These are phyloP conservation scores for Mesembrinibis cayennensis DNA, from an alignment of 2,113 vertebrate species.

Conservation along the genomic window DNA sequence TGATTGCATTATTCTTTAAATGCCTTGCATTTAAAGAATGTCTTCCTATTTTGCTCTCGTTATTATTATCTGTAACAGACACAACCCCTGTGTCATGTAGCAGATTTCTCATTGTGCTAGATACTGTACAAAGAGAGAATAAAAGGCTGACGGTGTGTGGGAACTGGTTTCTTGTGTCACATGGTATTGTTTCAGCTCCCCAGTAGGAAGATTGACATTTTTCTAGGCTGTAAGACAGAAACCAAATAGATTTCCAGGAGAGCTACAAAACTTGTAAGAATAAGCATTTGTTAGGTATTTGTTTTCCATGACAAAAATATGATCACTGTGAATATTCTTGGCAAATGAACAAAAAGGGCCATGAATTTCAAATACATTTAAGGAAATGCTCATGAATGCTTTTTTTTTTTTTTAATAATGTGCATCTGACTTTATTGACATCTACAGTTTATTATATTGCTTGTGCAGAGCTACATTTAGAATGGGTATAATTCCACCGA, in stretches of 20 bases:
- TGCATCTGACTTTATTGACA: not conserved
- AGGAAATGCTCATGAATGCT: not conserved
- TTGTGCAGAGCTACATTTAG: not conserved
- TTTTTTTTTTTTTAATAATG: not conserved
- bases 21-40: not conserved
- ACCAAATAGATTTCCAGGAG: not conserved
- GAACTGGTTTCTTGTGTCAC: not conserved
- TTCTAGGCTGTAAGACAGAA: not conserved
- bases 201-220: not conserved
- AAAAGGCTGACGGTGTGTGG: not conserved
- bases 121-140: not conserved
- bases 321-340: not conserved
- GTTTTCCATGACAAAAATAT: not conserved
- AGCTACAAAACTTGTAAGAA: not conserved
- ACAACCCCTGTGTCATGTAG: not conserved
- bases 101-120: not conserved
- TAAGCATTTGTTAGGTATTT: not conserved
- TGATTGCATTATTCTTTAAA: not conserved
- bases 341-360: not conserved
- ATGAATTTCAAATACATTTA: not conserved
- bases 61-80: not conserved
- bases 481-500: not conserved
- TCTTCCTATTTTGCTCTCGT: not conserved
- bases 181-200: not conserved
- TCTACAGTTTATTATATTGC: not conserved